Evolutionary conservation across 92 coral and sea anemone species (phyloP).

Genomic region (Isaurus tuberculatus): DNA sequence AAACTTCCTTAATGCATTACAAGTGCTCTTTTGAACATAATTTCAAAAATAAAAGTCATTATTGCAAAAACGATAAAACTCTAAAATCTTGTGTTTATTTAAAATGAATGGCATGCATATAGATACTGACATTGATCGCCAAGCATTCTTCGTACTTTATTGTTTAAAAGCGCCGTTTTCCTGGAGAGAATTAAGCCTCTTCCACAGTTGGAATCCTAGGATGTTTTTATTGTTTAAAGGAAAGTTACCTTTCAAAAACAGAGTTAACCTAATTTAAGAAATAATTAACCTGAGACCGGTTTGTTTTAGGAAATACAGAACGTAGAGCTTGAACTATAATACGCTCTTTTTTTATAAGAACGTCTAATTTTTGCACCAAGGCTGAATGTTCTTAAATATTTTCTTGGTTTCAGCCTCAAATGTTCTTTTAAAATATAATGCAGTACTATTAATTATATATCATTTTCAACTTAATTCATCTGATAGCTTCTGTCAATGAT

Average conservation of each 20-base stretch:
- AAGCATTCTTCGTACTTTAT: neutral
- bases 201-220: neutral
- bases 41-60: conserved; percentile 1
- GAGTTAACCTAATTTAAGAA: neutral
- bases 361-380: no score
- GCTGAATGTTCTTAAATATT: no score
- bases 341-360: neutral
- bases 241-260: neutral
- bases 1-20: neutral
- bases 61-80: neutral
- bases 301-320: neutral
- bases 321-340: neutral
- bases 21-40: neutral
- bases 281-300: neutral
- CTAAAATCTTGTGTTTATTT: neutral
- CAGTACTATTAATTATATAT: no score
- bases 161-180: conserved; percentile 5
- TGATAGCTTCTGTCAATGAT: no score
- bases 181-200: neutral
- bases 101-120: neutral
- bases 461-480: no score
- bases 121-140: neutral
- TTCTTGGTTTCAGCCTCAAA: no score
- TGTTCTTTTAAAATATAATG: no score
- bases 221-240: conserved; percentile 29